Conservation (phyloP, 2,113 vertebrate genomes). For the Drymodes brunneopygia region DNA sequence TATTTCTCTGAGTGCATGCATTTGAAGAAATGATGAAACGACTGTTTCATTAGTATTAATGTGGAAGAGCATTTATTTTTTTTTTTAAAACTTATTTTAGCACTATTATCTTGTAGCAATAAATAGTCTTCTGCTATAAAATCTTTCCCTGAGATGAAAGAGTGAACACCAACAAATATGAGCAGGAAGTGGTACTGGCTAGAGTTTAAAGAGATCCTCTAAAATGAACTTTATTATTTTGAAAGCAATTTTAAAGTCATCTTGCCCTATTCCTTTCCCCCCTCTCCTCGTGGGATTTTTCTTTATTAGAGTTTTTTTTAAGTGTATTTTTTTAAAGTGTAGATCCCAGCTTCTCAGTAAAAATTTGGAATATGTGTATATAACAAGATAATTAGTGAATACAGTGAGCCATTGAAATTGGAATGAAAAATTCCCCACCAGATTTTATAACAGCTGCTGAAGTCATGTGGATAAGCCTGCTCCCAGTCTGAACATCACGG, state of each 20-base stretch:
- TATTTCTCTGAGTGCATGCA: background rate
- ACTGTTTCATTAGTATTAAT: background rate
- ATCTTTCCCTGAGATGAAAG: background rate
- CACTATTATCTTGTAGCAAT: background rate
- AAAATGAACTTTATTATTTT: background rate
- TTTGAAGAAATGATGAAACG: background rate
- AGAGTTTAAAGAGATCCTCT: background rate
- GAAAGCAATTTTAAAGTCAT: background rate
- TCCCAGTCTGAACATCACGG: constrained; percentile 5
- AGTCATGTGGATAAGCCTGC: constrained; percentile 10
- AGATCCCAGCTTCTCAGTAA: background rate
- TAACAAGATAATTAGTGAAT: constrained; percentile 5
- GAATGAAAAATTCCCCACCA: background rate
- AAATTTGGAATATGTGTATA: background rate
- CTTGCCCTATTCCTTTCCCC: background rate
- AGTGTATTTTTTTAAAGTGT: too few species aligned
- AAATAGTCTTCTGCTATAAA: background rate
- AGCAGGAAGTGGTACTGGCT: background rate
- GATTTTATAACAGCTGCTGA: constrained; percentile 36
- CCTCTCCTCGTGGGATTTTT: background rate
- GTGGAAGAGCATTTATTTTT: background rate
- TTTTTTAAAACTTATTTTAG: background rate
- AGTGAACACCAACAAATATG: background rate
- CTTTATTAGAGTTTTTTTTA: background rate
- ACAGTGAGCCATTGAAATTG: constrained; percentile 18